A percentile compares a stretch with the other conserved stretches of the same genome.
phyloP scores from a whole-genome alignment of 2,113 vertebrate species.

The Datnioides undecimradiatus region DNA sequence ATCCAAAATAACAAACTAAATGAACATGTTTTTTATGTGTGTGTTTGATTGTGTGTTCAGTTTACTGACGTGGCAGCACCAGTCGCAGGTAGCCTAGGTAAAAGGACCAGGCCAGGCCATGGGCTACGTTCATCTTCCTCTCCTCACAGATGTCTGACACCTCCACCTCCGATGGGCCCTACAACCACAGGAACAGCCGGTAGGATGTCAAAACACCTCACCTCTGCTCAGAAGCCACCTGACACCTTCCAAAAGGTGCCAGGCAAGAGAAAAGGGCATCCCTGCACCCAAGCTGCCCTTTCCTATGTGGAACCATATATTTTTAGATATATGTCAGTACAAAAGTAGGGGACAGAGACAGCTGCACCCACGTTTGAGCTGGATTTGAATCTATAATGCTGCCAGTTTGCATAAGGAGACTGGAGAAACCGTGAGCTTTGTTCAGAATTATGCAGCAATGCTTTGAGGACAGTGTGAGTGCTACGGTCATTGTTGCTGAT shows the following conservation, averaged over 20 bases:
- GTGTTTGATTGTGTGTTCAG: not conserved
- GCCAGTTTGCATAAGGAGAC: not conserved
- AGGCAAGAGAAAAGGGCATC: conserved; percentile 23
- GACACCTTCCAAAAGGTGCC: not conserved
- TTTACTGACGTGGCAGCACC: conserved; percentile 88
- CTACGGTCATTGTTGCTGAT: conserved; percentile 27
- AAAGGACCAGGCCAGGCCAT: conserved; percentile 94
- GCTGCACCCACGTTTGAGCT: not conserved
- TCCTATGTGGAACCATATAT: not conserved
- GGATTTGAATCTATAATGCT: conserved; percentile 1
- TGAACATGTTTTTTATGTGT: not conserved
- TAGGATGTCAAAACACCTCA: conserved; percentile 21
- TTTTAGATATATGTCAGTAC: not conserved
- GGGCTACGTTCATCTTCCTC: conserved; percentile 88
- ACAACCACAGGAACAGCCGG: conserved; percentile 34
- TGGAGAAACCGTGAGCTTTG: not conserved
- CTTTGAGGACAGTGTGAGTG: not conserved
- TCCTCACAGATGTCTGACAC: conserved; percentile 87
- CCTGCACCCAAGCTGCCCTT: conserved; percentile 8
- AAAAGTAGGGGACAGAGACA: not conserved
- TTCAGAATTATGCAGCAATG: not conserved
- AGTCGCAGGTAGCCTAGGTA: conserved; percentile 90
- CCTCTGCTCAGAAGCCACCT: conserved; percentile 4
- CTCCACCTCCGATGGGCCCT: conserved; percentile 86
- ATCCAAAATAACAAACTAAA: too few species aligned